These are phyloP conservation scores for Dallia pectoralis DNA, from an alignment of 2,797 vertebrate genomes.

Conservation along the genomic window DNA sequence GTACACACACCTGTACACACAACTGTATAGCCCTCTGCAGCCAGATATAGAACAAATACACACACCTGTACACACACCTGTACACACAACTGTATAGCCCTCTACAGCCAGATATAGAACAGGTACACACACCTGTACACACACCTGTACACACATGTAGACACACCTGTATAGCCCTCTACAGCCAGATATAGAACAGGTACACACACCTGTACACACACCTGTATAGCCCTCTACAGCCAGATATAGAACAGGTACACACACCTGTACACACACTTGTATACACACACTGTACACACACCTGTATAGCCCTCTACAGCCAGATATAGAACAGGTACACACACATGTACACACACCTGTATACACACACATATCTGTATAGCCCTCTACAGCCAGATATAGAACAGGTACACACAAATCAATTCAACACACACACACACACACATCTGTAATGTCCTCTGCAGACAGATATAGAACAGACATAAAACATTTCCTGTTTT, in stretches of 20 bases:
- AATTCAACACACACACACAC: background rate
- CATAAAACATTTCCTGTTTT: background rate
- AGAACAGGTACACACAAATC: background rate
- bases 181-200: too few relatives aligned
- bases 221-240: too few relatives aligned
- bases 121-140: background rate
- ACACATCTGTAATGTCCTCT: background rate
- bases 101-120: too few relatives aligned
- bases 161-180: background rate
- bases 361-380: background rate
- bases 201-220: background rate
- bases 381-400: background rate
- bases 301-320: background rate
- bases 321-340: too few relatives aligned
- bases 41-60: conserved; percentile 91
- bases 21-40: conserved; percentile 86
- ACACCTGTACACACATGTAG: background rate
- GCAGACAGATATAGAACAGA: background rate
- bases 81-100: too few relatives aligned
- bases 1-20: too few relatives aligned
- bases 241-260: too few relatives aligned
- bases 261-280: background rate
- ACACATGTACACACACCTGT: background rate
- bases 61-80: too few relatives aligned
- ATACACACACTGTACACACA: background rate